Percentiles rank a stretch among this genome's conserved stretches.
phyloP scores from a whole-genome alignment of 2,888 invertebrate genomes.

The Orthosia incerta region DNA sequence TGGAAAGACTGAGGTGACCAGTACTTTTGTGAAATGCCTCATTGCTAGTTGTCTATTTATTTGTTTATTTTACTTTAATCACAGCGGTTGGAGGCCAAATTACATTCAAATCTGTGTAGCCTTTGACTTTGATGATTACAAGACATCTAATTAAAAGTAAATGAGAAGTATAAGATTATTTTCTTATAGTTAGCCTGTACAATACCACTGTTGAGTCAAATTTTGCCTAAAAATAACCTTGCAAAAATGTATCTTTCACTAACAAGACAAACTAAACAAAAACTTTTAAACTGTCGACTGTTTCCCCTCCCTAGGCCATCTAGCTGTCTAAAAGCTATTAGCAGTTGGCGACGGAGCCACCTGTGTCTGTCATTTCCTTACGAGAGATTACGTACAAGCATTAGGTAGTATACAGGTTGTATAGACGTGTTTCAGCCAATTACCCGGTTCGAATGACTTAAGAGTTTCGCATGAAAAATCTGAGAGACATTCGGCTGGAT shows the following conservation, averaged over 20 bases:
- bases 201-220: not conserved
- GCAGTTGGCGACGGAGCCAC: slow-evolving; percentile 85
- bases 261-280: not conserved
- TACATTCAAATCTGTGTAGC: no score
- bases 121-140: no score
- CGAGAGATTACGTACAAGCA: slow-evolving; percentile 86
- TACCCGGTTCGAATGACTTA: slow-evolving; percentile 63
- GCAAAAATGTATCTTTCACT: not conserved
- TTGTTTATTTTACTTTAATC: no score
- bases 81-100: no score
- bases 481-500: not conserved
- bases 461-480: slow-evolving; percentile 51
- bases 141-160: no score
- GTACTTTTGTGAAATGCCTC: no score
- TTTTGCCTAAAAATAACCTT: no score
- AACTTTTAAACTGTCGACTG: slow-evolving; percentile 43
- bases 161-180: no score
- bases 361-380: slow-evolving; percentile 88
- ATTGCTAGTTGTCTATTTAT: no score
- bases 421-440: slow-evolving; percentile 70
- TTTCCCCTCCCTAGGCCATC: slow-evolving; percentile 70
- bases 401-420: slow-evolving; percentile 68
- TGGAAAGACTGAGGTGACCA: no score
- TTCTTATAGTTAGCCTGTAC: not conserved
- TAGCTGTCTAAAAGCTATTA: slow-evolving; percentile 90